Evolutionary conservation across 2,797 vertebrate genomes (phyloP).

Genomic region (Diglossa cyanea): DNA sequence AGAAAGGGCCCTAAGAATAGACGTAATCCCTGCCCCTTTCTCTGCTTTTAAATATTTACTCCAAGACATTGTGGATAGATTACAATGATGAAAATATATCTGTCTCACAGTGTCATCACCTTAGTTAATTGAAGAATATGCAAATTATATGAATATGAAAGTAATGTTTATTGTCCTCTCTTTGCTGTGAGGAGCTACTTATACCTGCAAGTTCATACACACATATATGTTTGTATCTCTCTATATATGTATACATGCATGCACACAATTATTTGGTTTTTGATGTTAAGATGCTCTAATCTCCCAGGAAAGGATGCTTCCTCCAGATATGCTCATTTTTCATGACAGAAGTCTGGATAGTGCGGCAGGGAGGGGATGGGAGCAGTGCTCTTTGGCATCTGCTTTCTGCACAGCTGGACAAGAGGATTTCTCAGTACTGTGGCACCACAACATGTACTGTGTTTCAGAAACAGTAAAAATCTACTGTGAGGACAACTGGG

Average conservation of each 20-base stretch:
- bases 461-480: background rate
- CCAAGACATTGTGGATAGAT: background rate
- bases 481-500: background rate
- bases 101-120: background rate
- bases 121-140: background rate
- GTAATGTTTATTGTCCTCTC: background rate
- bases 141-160: background rate
- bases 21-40: background rate
- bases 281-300: background rate
- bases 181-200: background rate
- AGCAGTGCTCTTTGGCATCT: background rate
- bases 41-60: background rate
- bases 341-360: background rate
- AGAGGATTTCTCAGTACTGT: background rate
- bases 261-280: background rate
- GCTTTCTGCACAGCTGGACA: background rate
- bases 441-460: background rate
- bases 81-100: background rate
- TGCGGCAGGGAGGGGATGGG: background rate
- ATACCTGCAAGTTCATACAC: background rate
- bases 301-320: background rate
- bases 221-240: rapidly evolving
- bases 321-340: background rate
- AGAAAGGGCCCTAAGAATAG: background rate
- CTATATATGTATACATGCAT: background rate